Base-by-base conservation (phyloP, 2,888 invertebrate species). In the Masnerella sp. region DNA sequence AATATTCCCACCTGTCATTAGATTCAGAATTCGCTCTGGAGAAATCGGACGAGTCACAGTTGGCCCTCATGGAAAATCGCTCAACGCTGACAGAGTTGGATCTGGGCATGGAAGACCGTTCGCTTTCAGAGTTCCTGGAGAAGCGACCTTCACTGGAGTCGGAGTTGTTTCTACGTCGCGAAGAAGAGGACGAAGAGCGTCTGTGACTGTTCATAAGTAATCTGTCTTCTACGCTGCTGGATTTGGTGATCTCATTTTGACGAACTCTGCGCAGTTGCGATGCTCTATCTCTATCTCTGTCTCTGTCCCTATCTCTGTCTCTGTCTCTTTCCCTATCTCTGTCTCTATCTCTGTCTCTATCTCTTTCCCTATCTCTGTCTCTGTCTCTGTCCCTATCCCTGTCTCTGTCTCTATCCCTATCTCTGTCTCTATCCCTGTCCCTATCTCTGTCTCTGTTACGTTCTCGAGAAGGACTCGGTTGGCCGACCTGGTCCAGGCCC, bases 1-100 rank as follows among this genome's bases (percentile, higher is more conserved):
- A n/a, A n/a, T n/a, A n/a, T n/a, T n/a, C 47, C 12, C 11, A 62
- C 61, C 85, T 77, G 64, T 87, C 87, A 77, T 87, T 87, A 7
- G 87, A 87, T 25, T 83, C 86, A 2, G 86, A 87, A 74, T 87
- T 87, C 0, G 86, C 86, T 2, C 87, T 76, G 12, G 87, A 87
- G 74, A 87, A 87, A 68, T 87, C 87, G 5, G 86, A 87, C 8
- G 84, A 84, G 74, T 87, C 87, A 77, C 86, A 87, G 69, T 86
- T 87, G 9, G 87, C 87, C 1, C 87, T 79, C 80, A 86, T 84
- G 30, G 85, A 85, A 61, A 85, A 87, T 42, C 87, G 81, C 71
- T 87, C 87, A 59, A 87, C 84, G 77, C 85, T 85, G 8, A 84
- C 85, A 8, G 87, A 86, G 38, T 83, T 84, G 22, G 87, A 87